A percentile compares a stretch with the other conserved stretches of the same genome.
Conservation (phyloP, 2,888 invertebrate genomes). For the Ditylenchus weischeri region DNA sequence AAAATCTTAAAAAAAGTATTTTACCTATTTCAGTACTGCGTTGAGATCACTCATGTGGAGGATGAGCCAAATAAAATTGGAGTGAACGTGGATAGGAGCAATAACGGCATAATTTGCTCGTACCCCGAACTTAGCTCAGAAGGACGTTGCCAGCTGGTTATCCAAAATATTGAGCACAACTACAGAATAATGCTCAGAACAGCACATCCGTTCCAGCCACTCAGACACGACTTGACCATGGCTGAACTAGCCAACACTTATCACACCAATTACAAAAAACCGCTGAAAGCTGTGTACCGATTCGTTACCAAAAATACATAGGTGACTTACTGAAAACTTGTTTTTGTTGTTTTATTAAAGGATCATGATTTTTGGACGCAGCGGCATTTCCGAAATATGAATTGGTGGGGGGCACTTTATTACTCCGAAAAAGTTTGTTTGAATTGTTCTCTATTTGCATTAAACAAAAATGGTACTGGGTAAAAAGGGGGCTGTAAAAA, state of each 20-base stretch:
- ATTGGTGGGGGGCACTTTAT: no score
- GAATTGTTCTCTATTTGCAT: no score
- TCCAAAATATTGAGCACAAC: neutral
- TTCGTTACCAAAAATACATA: slow-evolving; percentile 3
- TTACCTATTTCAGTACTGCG: slow-evolving; percentile 13
- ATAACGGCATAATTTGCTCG: neutral
- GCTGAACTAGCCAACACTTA: slow-evolving; percentile 14
- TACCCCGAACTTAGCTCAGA: neutral
- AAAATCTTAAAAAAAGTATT: neutral
- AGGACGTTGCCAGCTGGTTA: neutral
- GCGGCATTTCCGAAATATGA: no score
- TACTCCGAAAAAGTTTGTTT: no score
- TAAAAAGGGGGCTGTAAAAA: no score
- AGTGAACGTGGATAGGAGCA: neutral
- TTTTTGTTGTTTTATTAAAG: no score
- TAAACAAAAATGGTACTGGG: no score
- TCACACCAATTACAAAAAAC: slow-evolving; percentile 8
- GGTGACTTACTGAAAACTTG: neutral
- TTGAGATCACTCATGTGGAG: slow-evolving; percentile 20
- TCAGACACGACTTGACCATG: slow-evolving; percentile 8
- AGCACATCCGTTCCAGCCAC: slow-evolving; percentile 14
- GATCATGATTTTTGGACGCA: no score
- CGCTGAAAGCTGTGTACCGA: slow-evolving; percentile 17
- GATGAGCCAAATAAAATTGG: slow-evolving; percentile 17
- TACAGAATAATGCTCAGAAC: slow-evolving; percentile 15